Evolutionary conservation across 2,113 vertebrate genomes (phyloP), one percentile per base, ranked within the genome.

Genomic region (Cranoglanis bouderius): DNA sequence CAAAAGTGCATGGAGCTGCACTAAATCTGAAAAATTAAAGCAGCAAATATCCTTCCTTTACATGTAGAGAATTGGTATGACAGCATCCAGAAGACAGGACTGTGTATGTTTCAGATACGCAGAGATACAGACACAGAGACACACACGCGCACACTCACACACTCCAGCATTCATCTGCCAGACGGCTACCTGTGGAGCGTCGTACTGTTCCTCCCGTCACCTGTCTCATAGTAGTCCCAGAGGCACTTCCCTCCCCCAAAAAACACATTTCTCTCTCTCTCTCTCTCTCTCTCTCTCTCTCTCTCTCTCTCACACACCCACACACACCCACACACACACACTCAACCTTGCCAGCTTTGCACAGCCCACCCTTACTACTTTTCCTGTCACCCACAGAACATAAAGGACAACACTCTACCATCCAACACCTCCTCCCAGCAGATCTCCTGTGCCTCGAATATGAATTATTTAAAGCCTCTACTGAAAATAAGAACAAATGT

Each of bases 141-240:
- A 74, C 57, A 49, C 35, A 40, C 1, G 0, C 51, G n/a, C 63
- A 46, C 81, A 65, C 65, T 63, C 84, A 86, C 84, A 78, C 90
- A 86, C 84, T 53, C 78, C 53, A 70, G 51, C 65, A 77, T 46
- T 75, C 84, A 86, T 75, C 72, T 88, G 89, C 86, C 84, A 90
- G 89, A 90, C 83, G 13, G 75, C 51, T 88, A 89, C 90, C 85
- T 91, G 88, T 89, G 88, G 88, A 85, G 90, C 38, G 3, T 19
- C 59, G 1, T 38, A 74, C 88, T 87, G 59, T 82, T 87, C 57
- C 83, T 85, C 74, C 77, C 21, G n/a, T 89, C 85, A 85, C 88
- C 75, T 82, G 86, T 77, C 87, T 84, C 35, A 81, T 35, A 77
- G 82, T 57, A 88, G 67, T 84, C 82, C 72, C 72, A 88, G 74